These are phyloP conservation scores for Nephrocerus scutellatus DNA, from an alignment of 2,888 invertebrate species.

Conservation along the genomic window DNA sequence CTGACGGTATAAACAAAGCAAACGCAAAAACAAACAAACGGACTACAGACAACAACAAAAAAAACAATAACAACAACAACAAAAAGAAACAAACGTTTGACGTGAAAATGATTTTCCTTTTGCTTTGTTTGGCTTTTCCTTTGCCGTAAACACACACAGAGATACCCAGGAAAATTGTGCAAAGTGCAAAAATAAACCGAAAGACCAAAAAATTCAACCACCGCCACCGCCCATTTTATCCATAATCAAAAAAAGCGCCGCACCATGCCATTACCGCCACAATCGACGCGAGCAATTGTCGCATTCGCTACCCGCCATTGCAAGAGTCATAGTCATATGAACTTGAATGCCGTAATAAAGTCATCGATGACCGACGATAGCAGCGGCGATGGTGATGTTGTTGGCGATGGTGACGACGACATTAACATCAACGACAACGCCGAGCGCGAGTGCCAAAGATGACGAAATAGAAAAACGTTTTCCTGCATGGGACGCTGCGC, in stretches of 20 bases:
- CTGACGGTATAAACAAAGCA: too few relatives aligned
- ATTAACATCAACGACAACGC: constrained; percentile 22
- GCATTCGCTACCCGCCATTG: constrained; percentile 7
- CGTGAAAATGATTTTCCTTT: too few relatives aligned
- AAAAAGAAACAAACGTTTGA: too few relatives aligned
- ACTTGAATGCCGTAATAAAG: constrained; percentile 26
- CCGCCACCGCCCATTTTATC: too few relatives aligned
- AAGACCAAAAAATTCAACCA: constrained; percentile 28
- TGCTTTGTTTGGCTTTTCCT: too few relatives aligned
- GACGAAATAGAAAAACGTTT: too few relatives aligned
- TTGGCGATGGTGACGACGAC: too few relatives aligned
- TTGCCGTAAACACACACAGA: too few relatives aligned
- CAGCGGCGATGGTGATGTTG: background rate
- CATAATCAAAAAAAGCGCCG: too few relatives aligned
- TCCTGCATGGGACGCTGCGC: too few relatives aligned
- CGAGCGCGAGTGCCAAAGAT: constrained; percentile 23
- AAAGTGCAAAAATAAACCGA: too few relatives aligned
- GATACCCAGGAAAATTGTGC: too few relatives aligned
- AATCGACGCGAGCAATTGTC: constrained; percentile 7
- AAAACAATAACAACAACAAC: constrained; percentile 11
- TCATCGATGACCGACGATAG: constrained; percentile 5
- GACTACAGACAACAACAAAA: constrained; percentile 3
- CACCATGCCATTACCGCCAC: background rate
- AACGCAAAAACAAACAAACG: constrained; percentile 13
- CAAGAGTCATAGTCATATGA: constrained; percentile 22